Percentiles rank a stretch among this genome's conserved stretches.
phyloP scores from a whole-genome alignment of 2,888 invertebrate species.

The Sphaerophoria rueppellii region DNA sequence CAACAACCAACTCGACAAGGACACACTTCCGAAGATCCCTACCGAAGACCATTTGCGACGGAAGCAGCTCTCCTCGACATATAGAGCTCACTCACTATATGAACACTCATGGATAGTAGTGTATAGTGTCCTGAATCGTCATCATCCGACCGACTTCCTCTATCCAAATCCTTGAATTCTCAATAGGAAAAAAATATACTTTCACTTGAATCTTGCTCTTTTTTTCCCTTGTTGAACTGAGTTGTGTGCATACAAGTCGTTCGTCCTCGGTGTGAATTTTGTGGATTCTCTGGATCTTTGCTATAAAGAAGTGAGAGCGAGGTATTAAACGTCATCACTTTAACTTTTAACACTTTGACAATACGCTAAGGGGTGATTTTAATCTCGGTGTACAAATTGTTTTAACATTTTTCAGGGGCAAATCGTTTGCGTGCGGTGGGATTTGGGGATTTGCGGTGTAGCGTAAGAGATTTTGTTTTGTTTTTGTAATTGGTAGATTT shows the following conservation, averaged over 20 bases:
- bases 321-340: slow-evolving; percentile 70
- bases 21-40: slow-evolving; percentile 65
- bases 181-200: slow-evolving; percentile 56
- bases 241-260: slow-evolving; percentile 13
- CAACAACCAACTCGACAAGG: slow-evolving; percentile 52
- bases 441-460: slow-evolving; percentile 46
- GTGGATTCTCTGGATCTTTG: slow-evolving; percentile 16
- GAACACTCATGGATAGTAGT: neutral
- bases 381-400: slow-evolving; percentile 81
- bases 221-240: neutral
- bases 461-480: slow-evolving; percentile 9
- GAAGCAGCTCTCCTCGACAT: slow-evolving; percentile 42
- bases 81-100: slow-evolving; percentile 10
- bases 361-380: slow-evolving; percentile 81
- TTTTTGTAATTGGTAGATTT: slow-evolving; percentile 6
- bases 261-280: slow-evolving; percentile 12
- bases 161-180: slow-evolving; percentile 49
- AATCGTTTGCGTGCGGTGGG: slow-evolving; percentile 46
- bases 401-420: slow-evolving; percentile 74
- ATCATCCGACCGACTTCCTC: slow-evolving; percentile 57
- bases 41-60: slow-evolving; percentile 56
- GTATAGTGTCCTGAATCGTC: slow-evolving; percentile 45
- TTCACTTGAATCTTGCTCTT: slow-evolving; percentile 60
- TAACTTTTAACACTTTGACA: slow-evolving; percentile 74
- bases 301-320: slow-evolving; percentile 7